Evolutionary conservation across 2,113 vertebrate genomes (phyloP).

Genomic region (Lasiurus cinereus): DNA sequence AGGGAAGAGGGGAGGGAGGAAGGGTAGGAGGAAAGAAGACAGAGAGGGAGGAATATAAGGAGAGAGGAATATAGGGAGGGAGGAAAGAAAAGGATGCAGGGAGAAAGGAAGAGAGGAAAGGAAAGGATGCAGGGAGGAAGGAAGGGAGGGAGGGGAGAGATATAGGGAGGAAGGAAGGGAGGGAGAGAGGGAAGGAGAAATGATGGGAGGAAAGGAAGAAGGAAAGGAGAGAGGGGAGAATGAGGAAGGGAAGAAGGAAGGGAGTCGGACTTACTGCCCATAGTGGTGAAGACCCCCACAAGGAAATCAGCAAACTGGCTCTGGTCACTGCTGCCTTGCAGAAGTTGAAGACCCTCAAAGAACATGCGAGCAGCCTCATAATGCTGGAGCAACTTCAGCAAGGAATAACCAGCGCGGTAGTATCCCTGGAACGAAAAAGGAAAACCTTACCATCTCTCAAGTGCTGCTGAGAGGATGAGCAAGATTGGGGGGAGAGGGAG

Average conservation of each 20-base stretch:
- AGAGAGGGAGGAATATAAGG: background rate
- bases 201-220: no score
- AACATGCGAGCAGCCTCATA: constrained; percentile 82
- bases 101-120: no score
- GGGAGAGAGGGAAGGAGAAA: no score
- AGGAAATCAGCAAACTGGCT: constrained; percentile 87
- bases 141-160: no score
- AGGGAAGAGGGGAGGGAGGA: fast-evolving
- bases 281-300: constrained; percentile 85
- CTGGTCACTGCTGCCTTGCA: constrained; percentile 73
- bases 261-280: constrained; percentile 84
- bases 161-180: background rate
- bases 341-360: constrained; percentile 82
- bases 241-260: fast-evolving
- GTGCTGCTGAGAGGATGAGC: background rate
- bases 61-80: background rate
- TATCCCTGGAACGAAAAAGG: constrained; percentile 83
- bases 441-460: background rate
- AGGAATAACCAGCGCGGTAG: constrained; percentile 87
- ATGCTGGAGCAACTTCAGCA: constrained; percentile 78
- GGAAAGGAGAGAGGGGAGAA: background rate
- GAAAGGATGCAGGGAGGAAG: background rate
- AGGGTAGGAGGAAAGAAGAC: background rate
- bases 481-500: background rate
- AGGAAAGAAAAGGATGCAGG: background rate